phyloP scores from a whole-genome alignment of 2,113 vertebrate species.

The Toxotes chatareus region DNA sequence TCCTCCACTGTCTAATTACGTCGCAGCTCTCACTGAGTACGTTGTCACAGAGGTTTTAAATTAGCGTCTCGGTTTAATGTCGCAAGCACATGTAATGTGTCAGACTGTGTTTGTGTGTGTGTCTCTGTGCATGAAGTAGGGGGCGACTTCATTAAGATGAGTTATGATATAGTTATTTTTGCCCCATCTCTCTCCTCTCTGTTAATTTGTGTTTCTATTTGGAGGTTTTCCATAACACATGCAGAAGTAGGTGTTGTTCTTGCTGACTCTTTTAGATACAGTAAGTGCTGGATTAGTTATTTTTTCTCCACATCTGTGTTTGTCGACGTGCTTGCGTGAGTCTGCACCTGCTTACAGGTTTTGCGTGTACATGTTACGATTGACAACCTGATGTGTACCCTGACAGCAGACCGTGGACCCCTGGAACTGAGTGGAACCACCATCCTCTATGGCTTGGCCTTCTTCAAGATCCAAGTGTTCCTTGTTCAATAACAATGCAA shows the following conservation, averaged over 20 bases:
- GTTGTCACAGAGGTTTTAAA: constrained; percentile 40
- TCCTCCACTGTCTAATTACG: constrained; percentile 45
- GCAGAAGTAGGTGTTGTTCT: background rate
- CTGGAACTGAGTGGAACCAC: background rate
- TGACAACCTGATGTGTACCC: background rate
- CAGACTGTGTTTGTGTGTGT: constrained; percentile 7
- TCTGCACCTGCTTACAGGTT: background rate
- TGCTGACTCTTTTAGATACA: background rate
- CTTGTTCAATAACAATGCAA: too few relatives aligned
- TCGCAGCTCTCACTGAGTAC: constrained; percentile 20
- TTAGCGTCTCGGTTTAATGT: constrained; percentile 47
- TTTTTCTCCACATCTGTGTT: constrained; percentile 10
- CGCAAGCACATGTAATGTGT: constrained; percentile 32
- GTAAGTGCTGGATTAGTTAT: background rate
- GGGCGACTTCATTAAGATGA: constrained; percentile 38
- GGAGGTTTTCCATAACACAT: background rate
- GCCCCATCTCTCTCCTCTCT: background rate
- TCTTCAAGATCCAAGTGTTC: background rate
- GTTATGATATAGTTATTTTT: constrained; percentile 30
- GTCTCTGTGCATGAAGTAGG: background rate
- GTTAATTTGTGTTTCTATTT: background rate
- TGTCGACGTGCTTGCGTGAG: background rate
- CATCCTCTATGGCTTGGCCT: background rate
- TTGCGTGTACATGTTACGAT: background rate
- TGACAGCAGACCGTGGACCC: background rate